Evolutionary conservation across 2,888 invertebrate species (phyloP).

Genomic region (Anticlea derivata): DNA sequence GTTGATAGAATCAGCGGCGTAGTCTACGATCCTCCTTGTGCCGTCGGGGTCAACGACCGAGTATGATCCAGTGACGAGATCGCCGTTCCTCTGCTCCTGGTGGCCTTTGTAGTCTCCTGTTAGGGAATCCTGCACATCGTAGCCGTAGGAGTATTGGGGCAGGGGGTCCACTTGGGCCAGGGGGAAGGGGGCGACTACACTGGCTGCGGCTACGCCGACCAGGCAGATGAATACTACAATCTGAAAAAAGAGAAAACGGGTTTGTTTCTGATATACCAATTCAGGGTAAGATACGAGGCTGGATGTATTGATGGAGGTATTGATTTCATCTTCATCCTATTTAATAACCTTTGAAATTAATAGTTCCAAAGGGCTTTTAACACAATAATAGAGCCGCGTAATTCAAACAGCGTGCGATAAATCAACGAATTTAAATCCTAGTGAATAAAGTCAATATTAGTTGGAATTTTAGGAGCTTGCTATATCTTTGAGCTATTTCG

Average conservation of each 20-base stretch:
- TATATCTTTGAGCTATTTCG: too few species aligned
- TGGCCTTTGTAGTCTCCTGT: constrained; percentile 85
- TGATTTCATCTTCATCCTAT: too few species aligned
- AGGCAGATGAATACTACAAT: constrained; percentile 79
- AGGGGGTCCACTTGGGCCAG: constrained; percentile 65
- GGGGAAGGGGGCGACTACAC: constrained; percentile 66
- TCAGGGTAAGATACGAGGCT: too few species aligned
- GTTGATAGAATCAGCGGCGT: constrained; percentile 80
- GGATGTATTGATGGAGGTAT: too few species aligned
- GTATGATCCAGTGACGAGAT: constrained; percentile 83
- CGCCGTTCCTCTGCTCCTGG: constrained; percentile 82
- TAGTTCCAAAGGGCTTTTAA: too few species aligned
- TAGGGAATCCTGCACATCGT: constrained; percentile 83
- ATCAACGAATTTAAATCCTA: too few species aligned
- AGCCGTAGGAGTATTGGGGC: constrained; percentile 84
- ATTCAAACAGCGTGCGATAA: too few species aligned
- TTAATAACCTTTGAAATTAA: too few species aligned
- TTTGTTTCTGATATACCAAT: not conserved
- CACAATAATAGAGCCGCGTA: too few species aligned
- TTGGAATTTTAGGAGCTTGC: too few species aligned
- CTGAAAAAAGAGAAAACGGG: constrained; percentile 49
- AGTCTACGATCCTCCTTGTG: constrained; percentile 82
- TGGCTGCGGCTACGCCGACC: constrained; percentile 63
- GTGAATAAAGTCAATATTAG: too few species aligned
- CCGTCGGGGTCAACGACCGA: constrained; percentile 83